Evolutionary conservation across 2,797 vertebrate genomes (phyloP), one percentile per base, ranked within the genome.

Genomic region (Cynopterus sphinx): DNA sequence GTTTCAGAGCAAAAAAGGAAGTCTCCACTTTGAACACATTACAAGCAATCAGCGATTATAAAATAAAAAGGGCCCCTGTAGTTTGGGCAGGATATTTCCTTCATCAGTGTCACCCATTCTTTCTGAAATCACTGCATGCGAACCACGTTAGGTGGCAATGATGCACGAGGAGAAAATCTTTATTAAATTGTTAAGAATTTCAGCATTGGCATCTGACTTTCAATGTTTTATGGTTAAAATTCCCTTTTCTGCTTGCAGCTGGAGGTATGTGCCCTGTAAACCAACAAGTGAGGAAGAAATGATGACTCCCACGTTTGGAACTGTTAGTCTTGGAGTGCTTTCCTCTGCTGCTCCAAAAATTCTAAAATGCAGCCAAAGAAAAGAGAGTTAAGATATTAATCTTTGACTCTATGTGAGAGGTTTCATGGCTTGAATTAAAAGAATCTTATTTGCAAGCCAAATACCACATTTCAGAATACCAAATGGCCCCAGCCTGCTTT

Each of bases 371-470:
- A 90, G 36, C 59, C 86, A 95, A 84, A 94, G 46, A 49, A 79
- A 91, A 82, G 41, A 43, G 86, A 96, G 77, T 94, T 81, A 74
- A 95, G 87, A 73, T 84, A 94, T 73, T 87, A 97, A 36, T 63
- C 82, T 88, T 94, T 95, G 51, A 94, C 74, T 97, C 93, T 86
- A 75, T 36, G 6, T 19, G 77, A 93, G 49, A 91, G 36, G 1
- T 70, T 94, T 83, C 46, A 82, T 70, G 67, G 65, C 74, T 93
- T 94, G 91, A 96, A 90, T 91, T 77, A 81, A 94, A 87, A 94
- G 57, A 61, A 81, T 36, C 49, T 83, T 82, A 90, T 95, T 90
- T 82, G 61, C 41, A 90, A 96, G 61, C 71, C 87, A 96, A 95
- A 96, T 41, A 53, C 15, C n/a, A 91, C 6, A 65, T 74, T 93